These are phyloP conservation scores for Pseudococcus longispinus DNA, from an alignment of 2,888 invertebrate genomes.

Conservation along the genomic window DNA sequence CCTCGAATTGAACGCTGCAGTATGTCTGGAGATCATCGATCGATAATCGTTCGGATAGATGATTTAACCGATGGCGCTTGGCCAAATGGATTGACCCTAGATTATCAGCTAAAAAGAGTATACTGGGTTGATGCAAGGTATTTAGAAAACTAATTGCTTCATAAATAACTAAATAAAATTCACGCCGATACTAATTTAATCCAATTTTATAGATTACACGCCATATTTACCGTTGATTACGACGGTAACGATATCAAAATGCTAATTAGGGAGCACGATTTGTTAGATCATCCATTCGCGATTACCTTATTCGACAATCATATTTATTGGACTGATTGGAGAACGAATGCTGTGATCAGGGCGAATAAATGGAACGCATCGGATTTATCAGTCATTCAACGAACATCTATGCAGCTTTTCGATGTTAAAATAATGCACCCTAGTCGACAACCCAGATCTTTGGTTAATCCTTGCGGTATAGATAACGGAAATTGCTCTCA, in stretches of 20 bases:
- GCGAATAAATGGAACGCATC: constrained; percentile 88
- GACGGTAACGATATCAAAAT: constrained; percentile 76
- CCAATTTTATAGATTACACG: constrained; percentile 72
- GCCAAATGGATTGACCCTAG: constrained; percentile 85
- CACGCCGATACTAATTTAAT: neutral
- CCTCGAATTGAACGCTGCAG: constrained; percentile 84
- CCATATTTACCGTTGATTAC: constrained; percentile 84
- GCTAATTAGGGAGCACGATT: constrained; percentile 76
- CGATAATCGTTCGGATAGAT: constrained; percentile 69
- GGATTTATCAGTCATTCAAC: constrained; percentile 78
- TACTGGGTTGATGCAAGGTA: constrained; percentile 86
- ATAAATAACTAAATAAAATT: no score
- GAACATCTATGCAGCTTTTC: constrained; percentile 87
- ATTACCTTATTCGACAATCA: constrained; percentile 84
- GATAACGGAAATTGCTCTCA: constrained; percentile 82
- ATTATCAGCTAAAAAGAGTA: constrained; percentile 75
- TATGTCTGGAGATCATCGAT: constrained; percentile 75
- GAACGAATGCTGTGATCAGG: constrained; percentile 82
- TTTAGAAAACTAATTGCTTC: neutral
- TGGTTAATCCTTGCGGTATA: constrained; percentile 69
- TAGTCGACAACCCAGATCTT: constrained; percentile 72
- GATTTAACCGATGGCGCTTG: constrained; percentile 72
- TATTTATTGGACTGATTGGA: constrained; percentile 95
- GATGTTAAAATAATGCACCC: constrained; percentile 85
- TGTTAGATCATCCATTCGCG: constrained; percentile 87